phyloP scores from a whole-genome alignment of 2,888 invertebrate species.

The Macrostomum cliftonense region DNA sequence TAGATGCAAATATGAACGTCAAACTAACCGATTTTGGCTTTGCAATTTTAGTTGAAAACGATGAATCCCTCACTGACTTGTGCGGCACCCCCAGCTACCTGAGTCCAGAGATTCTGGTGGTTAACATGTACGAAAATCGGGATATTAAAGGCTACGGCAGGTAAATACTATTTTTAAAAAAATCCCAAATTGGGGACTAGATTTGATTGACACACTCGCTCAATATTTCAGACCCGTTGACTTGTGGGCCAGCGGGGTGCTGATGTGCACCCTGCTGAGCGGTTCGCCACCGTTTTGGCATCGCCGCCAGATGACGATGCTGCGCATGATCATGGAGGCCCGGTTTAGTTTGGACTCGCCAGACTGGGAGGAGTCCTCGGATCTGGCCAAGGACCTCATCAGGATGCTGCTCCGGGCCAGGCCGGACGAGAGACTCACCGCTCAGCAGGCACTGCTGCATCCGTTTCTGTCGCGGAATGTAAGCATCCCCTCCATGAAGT shows the following conservation, averaged over 20 bases:
- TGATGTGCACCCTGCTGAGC: conserved; percentile 91
- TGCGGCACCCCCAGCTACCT: conserved; percentile 80
- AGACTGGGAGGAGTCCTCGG: conserved; percentile 91
- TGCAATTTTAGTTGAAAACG: conserved; percentile 43
- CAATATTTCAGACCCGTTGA: conserved; percentile 67
- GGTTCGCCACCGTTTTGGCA: conserved; percentile 99
- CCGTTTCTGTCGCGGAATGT: conserved; percentile 45
- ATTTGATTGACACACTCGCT: too few relatives aligned
- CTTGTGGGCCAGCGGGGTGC: conserved; percentile 96
- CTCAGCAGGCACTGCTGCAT: conserved; percentile 66
- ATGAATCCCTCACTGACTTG: conserved; percentile 28
- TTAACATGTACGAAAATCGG: conserved; percentile 56
- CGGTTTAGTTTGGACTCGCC: conserved; percentile 84
- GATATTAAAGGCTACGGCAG: conserved; percentile 36
- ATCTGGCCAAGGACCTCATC: conserved; percentile 46
- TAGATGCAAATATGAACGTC: conserved; percentile 82
- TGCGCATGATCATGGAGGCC: conserved; percentile 95
- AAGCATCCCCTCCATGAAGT: too few relatives aligned
- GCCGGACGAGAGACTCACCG: conserved; percentile 60
- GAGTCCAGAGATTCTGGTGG: conserved; percentile 66
- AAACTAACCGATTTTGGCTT: conserved; percentile 99
- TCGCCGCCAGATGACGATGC: conserved; percentile 93
- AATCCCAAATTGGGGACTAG: too few relatives aligned
- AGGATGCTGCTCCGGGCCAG: conserved; percentile 72
- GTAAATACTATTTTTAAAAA: too few relatives aligned